phyloP scores from a whole-genome alignment of 1,140 invertebrate genomes.

The Araneus ventricosus region DNA sequence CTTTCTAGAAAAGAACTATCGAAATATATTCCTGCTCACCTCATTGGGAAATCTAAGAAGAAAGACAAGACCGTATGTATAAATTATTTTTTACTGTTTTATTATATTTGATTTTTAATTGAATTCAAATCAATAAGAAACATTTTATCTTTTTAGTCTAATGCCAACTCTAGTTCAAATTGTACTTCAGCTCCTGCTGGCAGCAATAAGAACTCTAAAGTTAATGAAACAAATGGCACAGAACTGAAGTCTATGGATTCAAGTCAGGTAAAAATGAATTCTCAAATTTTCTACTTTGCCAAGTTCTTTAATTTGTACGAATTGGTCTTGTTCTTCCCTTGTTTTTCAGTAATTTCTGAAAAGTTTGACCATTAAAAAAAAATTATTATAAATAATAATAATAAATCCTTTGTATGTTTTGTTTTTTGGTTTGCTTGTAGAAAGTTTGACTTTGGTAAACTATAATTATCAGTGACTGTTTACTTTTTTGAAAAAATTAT shows the following conservation, averaged over 20 bases:
- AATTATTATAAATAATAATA: too few species aligned
- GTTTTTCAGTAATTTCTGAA: too few species aligned
- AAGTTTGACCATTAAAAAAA: too few species aligned
- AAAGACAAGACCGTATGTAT: constrained; percentile 61
- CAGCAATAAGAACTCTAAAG: not conserved
- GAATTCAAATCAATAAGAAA: not conserved
- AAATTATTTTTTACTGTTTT: not conserved
- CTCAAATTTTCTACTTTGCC: not conserved
- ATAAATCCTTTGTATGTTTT: too few species aligned
- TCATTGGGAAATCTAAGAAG: constrained; percentile 85
- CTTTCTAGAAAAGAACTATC: constrained; percentile 85
- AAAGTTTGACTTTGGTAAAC: too few species aligned
- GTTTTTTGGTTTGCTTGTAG: too few species aligned
- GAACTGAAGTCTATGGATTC: not conserved
- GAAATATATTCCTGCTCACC: constrained; percentile 86
- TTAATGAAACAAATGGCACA: not conserved
- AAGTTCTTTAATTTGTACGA: too few species aligned
- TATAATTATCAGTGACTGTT: too few species aligned
- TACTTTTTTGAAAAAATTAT: too few species aligned
- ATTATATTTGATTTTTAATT: not conserved
- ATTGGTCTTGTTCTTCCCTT: too few species aligned
- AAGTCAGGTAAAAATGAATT: constrained; percentile 28
- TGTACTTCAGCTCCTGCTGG: not conserved
- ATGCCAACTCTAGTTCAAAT: not conserved
- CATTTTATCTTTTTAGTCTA: constrained; percentile 26